A percentile compares a stretch with the other conserved stretches of the same genome.
Conservation (phyloP, 2,797 vertebrate species). For the Triplophysa yarkandensis region DNA sequence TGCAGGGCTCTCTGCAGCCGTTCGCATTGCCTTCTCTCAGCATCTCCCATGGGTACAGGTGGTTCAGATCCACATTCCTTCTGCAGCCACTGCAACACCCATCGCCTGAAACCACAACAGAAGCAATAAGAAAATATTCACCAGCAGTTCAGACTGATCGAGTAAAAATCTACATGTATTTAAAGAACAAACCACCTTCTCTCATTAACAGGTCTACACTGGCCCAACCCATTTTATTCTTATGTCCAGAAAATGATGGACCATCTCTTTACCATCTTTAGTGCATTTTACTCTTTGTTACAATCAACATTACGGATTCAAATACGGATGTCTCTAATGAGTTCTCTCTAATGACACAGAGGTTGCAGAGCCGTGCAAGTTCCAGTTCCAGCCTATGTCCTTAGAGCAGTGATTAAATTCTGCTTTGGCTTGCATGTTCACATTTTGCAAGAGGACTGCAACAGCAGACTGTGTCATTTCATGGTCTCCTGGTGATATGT, state of each 20-base stretch:
- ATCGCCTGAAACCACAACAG: constrained; percentile 76
- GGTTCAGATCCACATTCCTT: constrained; percentile 74
- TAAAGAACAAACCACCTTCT: not conserved
- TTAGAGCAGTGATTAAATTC: constrained; percentile 11
- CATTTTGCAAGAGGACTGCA: constrained; percentile 34
- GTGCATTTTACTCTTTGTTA: too few relatives aligned
- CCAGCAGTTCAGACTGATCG: not conserved
- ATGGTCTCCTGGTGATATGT: constrained; percentile 23
- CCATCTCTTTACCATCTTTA: too few relatives aligned
- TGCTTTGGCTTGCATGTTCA: constrained; percentile 13
- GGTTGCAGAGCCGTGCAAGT: not conserved
- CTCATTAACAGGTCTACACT: too few relatives aligned
- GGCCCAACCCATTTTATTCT: not conserved
- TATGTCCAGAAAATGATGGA: too few relatives aligned
- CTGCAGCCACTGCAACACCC: constrained; percentile 90
- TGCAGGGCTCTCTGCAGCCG: constrained; percentile 78
- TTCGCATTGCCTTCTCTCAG: constrained; percentile 68
- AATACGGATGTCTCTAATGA: not conserved
- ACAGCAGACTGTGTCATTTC: constrained; percentile 1
- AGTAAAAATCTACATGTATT: not conserved
- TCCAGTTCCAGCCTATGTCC: not conserved
- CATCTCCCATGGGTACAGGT: constrained; percentile 62
- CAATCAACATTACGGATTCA: too few relatives aligned
- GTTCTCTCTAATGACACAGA: not conserved
- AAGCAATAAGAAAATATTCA: not conserved